A percentile compares a stretch with the other conserved stretches of the same genome.
Evolutionary conservation across 2,113 vertebrate genomes (phyloP).

Genomic region (Illadopsis cleaveri): DNA sequence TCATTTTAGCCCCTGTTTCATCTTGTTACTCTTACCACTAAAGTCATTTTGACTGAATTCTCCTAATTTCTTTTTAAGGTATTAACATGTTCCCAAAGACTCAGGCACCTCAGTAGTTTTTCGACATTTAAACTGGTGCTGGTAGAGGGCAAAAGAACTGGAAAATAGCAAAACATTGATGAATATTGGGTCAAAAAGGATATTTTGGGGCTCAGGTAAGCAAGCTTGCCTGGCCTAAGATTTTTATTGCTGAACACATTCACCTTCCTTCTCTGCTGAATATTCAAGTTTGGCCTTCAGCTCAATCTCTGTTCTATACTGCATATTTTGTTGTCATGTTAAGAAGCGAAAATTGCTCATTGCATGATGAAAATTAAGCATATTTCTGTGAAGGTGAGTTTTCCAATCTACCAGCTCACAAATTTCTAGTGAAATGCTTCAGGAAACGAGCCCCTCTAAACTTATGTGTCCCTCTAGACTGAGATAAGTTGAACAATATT

Average conservation of each 20-base stretch:
- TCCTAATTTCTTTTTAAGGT: not conserved
- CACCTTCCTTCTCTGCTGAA: not conserved
- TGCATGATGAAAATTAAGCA: not conserved
- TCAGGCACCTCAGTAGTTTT: not conserved
- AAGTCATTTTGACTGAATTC: not conserved
- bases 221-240: not conserved
- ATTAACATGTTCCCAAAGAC: not conserved
- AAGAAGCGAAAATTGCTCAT: not conserved
- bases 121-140: not conserved
- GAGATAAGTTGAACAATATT: constrained; percentile 40
- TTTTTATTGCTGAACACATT: not conserved
- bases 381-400: not conserved
- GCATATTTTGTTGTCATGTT: not conserved
- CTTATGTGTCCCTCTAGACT: constrained; percentile 47
- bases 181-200: not conserved
- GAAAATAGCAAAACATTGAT: not conserved
- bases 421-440: not conserved
- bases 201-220: not conserved
- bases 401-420: not conserved
- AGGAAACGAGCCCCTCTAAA: not conserved
- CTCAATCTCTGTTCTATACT: not conserved
- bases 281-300: not conserved
- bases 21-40: not conserved
- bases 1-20: not conserved
- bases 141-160: not conserved